Percentiles rank a stretch among this genome's conserved stretches.
phyloP scores from a whole-genome alignment of 2,113 vertebrate species.

The Acrocephalus kingi region DNA sequence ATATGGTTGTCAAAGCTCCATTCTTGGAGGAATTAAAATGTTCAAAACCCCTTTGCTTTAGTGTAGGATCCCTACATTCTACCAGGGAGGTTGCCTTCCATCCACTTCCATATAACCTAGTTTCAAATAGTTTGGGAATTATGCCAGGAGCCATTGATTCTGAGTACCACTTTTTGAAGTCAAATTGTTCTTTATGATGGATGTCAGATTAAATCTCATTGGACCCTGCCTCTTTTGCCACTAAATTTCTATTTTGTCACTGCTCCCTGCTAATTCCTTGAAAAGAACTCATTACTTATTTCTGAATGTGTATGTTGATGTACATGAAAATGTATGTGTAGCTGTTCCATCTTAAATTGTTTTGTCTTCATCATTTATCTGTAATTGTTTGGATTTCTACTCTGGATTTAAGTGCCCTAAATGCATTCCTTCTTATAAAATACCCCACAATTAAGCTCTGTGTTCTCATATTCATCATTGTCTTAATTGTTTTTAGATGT shows the following conservation, averaged over 20 bases:
- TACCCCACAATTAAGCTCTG: background rate
- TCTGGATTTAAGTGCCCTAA: background rate
- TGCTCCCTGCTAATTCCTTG: background rate
- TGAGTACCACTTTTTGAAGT: background rate
- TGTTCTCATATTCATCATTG: background rate
- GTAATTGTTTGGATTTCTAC: background rate
- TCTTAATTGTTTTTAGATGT: background rate
- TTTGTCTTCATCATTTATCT: background rate
- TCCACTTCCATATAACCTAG: background rate
- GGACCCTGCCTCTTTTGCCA: background rate
- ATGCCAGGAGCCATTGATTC: background rate
- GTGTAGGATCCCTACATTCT: accelerated
- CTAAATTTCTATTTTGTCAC: background rate
- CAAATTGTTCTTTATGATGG: background rate
- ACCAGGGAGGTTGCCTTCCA: background rate
- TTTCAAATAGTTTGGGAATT: background rate
- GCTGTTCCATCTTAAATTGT: background rate
- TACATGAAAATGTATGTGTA: background rate
- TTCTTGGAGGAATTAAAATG: background rate
- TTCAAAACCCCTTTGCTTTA: background rate
- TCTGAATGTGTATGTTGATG: background rate
- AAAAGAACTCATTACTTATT: background rate
- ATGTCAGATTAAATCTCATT: background rate
- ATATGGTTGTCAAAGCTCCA: background rate
- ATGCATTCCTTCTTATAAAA: background rate